Evolutionary conservation across 1,140 invertebrate genomes (phyloP).

Genomic region (Octopus bimaculoides): DNA sequence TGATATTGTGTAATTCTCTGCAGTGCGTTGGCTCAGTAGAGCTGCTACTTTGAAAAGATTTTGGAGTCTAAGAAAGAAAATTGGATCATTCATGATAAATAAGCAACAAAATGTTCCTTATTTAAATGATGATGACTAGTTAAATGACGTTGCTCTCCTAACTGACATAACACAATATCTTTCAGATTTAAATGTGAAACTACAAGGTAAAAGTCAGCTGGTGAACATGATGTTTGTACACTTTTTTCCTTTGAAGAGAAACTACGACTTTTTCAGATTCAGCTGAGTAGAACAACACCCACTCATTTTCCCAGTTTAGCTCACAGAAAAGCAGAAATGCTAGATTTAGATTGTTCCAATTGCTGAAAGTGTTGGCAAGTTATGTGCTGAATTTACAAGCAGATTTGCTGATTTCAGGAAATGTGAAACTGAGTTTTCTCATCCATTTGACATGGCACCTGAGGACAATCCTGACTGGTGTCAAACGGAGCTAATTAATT

Average conservation of each 20-base stretch:
- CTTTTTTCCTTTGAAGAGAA: too few relatives aligned
- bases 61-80: not conserved
- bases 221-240: not conserved
- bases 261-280: not conserved
- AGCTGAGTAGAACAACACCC: not conserved
- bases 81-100: not conserved
- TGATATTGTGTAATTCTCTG: not conserved
- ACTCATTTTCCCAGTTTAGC: not conserved
- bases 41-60: slow-evolving; percentile 4
- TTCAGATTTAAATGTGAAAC: not conserved
- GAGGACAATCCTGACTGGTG: not conserved
- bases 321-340: not conserved
- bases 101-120: not conserved
- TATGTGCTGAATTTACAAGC: not conserved
- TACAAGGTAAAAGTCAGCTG: not conserved
- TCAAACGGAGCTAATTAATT: not conserved
- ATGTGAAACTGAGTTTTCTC: not conserved
- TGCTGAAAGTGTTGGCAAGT: not conserved
- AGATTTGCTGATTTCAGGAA: not conserved
- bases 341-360: not conserved
- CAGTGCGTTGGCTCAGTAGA: not conserved
- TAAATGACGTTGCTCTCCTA: not conserved
- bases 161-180: not conserved
- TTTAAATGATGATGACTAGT: not conserved
- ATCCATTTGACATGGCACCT: too few relatives aligned